Evolutionary conservation across 2,113 vertebrate genomes (phyloP).

Genomic region (Callipepla squamata): DNA sequence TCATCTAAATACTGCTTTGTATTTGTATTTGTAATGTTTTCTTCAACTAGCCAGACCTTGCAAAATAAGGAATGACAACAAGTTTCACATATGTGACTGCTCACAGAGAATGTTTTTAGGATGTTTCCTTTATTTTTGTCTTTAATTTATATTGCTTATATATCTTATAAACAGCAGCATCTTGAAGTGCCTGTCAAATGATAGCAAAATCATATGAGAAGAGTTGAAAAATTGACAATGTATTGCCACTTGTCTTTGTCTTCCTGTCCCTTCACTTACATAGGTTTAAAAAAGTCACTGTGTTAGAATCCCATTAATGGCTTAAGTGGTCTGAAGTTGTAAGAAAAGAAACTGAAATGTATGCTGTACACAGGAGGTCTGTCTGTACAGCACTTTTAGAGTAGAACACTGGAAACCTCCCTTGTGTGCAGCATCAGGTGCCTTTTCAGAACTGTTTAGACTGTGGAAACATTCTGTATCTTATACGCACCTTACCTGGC

Average conservation of each 20-base stretch:
- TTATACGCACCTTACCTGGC: background rate
- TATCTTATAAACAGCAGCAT: background rate
- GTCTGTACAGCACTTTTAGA: background rate
- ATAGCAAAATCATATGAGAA: background rate
- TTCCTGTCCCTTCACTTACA: background rate
- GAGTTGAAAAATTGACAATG: background rate
- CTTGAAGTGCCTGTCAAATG: background rate
- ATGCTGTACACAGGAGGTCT: rapidly evolving
- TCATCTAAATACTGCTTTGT: background rate
- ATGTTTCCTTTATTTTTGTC: background rate
- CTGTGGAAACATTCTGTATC: background rate
- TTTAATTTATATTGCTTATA: background rate
- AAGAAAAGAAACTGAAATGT: rapidly evolving
- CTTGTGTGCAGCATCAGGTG: background rate
- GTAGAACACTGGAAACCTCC: background rate
- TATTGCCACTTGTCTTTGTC: background rate
- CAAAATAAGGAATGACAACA: background rate
- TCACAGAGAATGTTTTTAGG: background rate
- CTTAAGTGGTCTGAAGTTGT: background rate
- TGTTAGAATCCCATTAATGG: background rate
- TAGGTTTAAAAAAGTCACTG: background rate
- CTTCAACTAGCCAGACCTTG: background rate
- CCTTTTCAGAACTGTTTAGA: background rate
- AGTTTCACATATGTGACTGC: background rate
- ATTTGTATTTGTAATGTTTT: background rate